Percentiles rank a stretch among this genome's conserved stretches.
These are phyloP conservation scores for Salarias fasciatus DNA, from an alignment of 2,797 vertebrate species.

Conservation along the genomic window DNA sequence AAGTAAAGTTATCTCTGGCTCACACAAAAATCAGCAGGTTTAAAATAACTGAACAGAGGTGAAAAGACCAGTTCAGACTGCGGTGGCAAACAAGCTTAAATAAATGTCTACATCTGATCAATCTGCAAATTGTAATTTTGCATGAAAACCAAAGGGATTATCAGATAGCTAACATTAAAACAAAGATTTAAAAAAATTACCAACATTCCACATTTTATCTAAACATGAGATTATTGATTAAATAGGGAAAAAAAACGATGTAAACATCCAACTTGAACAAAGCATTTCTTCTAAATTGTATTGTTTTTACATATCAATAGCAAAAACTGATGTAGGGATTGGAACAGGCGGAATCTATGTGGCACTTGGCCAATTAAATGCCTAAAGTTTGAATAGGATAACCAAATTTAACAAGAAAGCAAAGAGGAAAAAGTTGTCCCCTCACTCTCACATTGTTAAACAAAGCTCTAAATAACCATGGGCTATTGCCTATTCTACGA, in stretches of 20 bases:
- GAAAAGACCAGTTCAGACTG: constrained; percentile 13
- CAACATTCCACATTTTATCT: background rate
- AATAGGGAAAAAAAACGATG: too few relatives aligned
- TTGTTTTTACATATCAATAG: too few relatives aligned
- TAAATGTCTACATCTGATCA: constrained; percentile 7
- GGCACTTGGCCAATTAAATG: background rate
- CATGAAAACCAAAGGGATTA: constrained; percentile 17
- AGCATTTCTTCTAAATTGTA: too few relatives aligned
- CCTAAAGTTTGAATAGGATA: background rate
- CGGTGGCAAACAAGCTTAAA: constrained; percentile 1
- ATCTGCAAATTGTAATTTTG: constrained; percentile 6
- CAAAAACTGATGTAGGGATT: too few relatives aligned
- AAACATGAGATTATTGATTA: too few relatives aligned
- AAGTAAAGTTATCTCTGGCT: constrained; percentile 16
- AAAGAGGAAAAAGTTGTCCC: constrained; percentile 25
- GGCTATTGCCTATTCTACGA: constrained; percentile 29
- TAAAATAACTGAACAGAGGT: background rate
- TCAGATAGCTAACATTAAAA: background rate
- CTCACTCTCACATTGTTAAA: constrained; percentile 20
- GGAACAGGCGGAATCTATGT: background rate
- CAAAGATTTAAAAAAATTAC: background rate
- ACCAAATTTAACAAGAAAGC: constrained; percentile 6
- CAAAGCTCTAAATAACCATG: constrained; percentile 26
- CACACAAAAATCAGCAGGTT: constrained; percentile 14
- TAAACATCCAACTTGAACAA: too few relatives aligned